Conservation (phyloP, 2,888 invertebrate species). For the Spodoptera picta region DNA sequence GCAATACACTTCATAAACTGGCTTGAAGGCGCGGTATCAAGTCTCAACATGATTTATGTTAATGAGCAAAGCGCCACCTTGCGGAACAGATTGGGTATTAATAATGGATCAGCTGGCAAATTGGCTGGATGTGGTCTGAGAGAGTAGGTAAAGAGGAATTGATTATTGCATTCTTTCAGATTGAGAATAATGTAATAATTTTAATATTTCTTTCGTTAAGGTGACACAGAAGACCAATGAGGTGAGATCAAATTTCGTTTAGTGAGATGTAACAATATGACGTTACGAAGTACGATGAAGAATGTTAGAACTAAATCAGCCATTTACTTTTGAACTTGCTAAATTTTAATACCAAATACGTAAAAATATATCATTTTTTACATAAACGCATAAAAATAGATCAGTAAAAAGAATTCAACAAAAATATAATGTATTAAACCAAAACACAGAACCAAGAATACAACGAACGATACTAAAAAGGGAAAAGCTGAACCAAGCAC, state of each 20-base stretch:
- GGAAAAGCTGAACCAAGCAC: constrained; percentile 11
- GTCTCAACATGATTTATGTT: constrained; percentile 71
- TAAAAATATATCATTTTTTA: no score
- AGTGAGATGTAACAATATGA: no score
- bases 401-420: not conserved
- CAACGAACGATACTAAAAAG: not conserved
- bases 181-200: no score
- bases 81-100: constrained; percentile 76
- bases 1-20: constrained; percentile 53
- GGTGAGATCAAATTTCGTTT: not conserved
- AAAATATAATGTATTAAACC: not conserved
- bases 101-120: constrained; percentile 65
- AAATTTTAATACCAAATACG: no score
- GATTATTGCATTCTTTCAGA: constrained; percentile 15
- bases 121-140: constrained; percentile 49
- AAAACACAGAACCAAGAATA: not conserved
- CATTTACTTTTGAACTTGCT: no score
- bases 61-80: constrained; percentile 70
- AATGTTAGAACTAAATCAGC: no score
- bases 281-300: no score
- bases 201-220: no score
- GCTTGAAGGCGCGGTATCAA: constrained; percentile 41
- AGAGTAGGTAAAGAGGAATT: constrained; percentile 29
- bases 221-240: no score
- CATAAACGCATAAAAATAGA: no score